A percentile compares a stretch with the other conserved stretches of the same genome.
Evolutionary conservation across 2,797 vertebrate genomes (phyloP).

Genomic region (Pogonophryne albipinna): DNA sequence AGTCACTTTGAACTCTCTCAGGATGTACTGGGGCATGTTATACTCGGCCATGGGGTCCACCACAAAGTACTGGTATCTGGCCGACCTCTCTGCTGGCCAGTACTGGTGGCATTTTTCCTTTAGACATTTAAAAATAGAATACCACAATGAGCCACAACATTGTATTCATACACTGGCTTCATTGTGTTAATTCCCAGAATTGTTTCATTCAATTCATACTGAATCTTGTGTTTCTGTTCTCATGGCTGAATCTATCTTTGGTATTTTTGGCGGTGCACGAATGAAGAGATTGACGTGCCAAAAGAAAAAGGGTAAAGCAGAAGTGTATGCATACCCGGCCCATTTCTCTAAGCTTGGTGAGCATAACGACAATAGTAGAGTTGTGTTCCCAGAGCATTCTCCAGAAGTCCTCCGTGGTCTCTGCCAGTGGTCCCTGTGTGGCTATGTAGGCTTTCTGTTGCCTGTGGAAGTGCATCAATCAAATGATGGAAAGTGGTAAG

Average conservation of each 20-base stretch:
- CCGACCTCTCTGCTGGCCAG: slow-evolving; percentile 98
- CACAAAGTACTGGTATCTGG: slow-evolving; percentile 99
- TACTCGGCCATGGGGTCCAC: slow-evolving; percentile 99
- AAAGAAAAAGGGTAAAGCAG: slow-evolving; percentile 14
- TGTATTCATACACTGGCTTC: slow-evolving; percentile 37
- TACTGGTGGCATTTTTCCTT: slow-evolving; percentile 99
- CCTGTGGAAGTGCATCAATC: slow-evolving; percentile 63
- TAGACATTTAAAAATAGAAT: slow-evolving; percentile 46
- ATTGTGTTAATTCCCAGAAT: slow-evolving; percentile 53
- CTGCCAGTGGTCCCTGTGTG: slow-evolving; percentile 97
- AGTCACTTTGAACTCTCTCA: slow-evolving; percentile 99
- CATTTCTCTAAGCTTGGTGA: slow-evolving; percentile 99
- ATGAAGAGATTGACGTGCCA: slow-evolving; percentile 3
- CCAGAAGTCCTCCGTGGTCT: slow-evolving; percentile 99
- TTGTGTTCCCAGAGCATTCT: slow-evolving; percentile 99
- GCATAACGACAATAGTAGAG: slow-evolving; percentile 99
- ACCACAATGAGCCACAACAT: slow-evolving; percentile 54
- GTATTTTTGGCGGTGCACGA: slow-evolving; percentile 22
- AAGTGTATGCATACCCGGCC: slow-evolving; percentile 86
- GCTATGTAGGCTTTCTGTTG: slow-evolving; percentile 99
- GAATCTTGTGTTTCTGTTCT: slow-evolving; percentile 15
- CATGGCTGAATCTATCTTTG: slow-evolving; percentile 17
- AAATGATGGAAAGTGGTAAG: slow-evolving; percentile 1
- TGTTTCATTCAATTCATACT: slow-evolving; percentile 27
- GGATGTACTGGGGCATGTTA: slow-evolving; percentile 99